Percentiles rank a stretch among this genome's conserved stretches.
phyloP scores from a whole-genome alignment of 2,797 vertebrate genomes.

The Cetoscarus ocellatus region DNA sequence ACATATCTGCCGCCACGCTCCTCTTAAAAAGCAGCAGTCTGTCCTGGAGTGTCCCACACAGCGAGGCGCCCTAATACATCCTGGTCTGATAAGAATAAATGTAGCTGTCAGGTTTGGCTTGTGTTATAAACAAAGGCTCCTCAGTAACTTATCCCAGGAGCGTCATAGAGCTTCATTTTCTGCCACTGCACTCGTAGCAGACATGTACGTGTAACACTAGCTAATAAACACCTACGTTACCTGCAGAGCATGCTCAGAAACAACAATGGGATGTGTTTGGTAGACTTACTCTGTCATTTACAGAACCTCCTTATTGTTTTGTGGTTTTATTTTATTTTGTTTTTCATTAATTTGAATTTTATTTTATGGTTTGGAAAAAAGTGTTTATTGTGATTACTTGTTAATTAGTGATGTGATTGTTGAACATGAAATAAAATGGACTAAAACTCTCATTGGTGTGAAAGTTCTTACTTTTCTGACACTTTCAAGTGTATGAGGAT shows the following conservation, averaged over 20 bases:
- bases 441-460: constrained; percentile 49
- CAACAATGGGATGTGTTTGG: constrained; percentile 74
- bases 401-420: constrained; percentile 89
- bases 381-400: constrained; percentile 88
- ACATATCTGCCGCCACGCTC: not conserved
- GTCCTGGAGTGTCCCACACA: constrained; percentile 33
- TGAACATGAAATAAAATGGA: constrained; percentile 85
- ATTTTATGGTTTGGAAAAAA: constrained; percentile 78
- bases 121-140: constrained; percentile 53
- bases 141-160: constrained; percentile 47
- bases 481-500: not conserved
- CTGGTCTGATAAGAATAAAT: constrained; percentile 45
- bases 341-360: constrained; percentile 74
- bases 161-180: constrained; percentile 56
- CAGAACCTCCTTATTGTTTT: constrained; percentile 67
- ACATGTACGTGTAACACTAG: constrained; percentile 67
- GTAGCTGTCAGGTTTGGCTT: constrained; percentile 51
- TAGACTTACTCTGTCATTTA: constrained; percentile 73
- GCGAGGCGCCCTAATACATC: constrained; percentile 34
- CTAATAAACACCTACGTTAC: constrained; percentile 57
- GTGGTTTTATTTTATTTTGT: constrained; percentile 49
- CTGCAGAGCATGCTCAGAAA: constrained; percentile 78
- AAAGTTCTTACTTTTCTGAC: not conserved
- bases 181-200: constrained; percentile 44
- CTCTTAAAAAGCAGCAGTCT: constrained; percentile 18